Conservation (phyloP, 2,888 invertebrate species). For the Venustoraphidia nigricollis region DNA sequence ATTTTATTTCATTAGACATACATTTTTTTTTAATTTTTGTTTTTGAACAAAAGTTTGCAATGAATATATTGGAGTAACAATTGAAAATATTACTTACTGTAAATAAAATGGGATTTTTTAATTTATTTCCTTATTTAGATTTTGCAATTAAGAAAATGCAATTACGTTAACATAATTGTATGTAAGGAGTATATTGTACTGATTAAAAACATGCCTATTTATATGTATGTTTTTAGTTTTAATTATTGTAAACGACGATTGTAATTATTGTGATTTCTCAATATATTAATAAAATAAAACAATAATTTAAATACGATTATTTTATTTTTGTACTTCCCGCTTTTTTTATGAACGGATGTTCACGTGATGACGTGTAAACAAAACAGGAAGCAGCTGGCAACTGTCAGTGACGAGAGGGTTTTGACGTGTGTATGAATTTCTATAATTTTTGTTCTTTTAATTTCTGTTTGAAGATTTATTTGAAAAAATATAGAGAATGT, state of each 20-base stretch:
- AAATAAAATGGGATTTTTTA: too few relatives aligned
- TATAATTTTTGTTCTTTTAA: neutral
- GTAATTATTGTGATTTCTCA: neutral
- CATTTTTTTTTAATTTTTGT: too few relatives aligned
- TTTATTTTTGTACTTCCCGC: too few relatives aligned
- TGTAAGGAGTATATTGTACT: neutral
- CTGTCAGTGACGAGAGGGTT: neutral
- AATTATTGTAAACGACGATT: neutral
- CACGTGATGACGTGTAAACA: neutral
- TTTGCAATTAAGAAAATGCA: neutral
- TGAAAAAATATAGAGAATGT: slow-evolving; percentile 20
- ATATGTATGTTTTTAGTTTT: neutral
- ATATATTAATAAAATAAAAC: neutral
- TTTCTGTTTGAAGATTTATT: neutral
- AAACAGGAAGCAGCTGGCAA: neutral
- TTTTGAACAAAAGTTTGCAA: too few relatives aligned
- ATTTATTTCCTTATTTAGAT: too few relatives aligned
- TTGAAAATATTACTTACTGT: too few relatives aligned
- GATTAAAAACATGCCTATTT: neutral
- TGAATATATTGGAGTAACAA: too few relatives aligned
- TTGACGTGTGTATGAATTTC: neutral
- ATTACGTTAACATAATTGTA: neutral
- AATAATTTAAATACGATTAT: neutral
- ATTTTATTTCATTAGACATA: too few relatives aligned
- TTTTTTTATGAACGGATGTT: neutral